A percentile compares a stretch with the other conserved stretches of the same genome.
Conservation (phyloP, 2,113 vertebrate genomes). For the Trogon surrucura region DNA sequence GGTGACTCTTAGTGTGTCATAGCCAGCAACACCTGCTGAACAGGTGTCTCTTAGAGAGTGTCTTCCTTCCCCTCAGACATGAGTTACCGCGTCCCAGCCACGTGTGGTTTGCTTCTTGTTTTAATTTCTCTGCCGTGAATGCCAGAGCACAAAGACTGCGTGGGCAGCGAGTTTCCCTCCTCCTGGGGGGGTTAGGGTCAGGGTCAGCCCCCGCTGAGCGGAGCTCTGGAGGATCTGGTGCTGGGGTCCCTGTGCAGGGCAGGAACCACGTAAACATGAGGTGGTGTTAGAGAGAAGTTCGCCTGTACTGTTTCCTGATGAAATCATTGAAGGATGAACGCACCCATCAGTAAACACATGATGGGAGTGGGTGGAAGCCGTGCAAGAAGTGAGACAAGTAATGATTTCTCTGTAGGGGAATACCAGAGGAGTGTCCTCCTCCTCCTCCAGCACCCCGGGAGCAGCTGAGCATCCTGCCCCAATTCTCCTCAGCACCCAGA, state of each 20-base stretch:
- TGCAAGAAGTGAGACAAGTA: background rate
- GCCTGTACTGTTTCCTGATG: background rate
- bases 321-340: background rate
- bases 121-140: background rate
- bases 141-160: background rate
- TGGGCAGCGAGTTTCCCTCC: background rate
- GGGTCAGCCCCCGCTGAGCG: background rate
- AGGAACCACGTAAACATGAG: background rate
- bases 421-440: background rate
- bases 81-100: background rate
- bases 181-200: background rate
- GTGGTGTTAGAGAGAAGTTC: background rate
- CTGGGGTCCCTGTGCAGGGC: fast-evolving
- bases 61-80: fast-evolving
- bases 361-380: constrained; percentile 13
- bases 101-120: background rate
- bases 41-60: background rate
- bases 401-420: background rate
- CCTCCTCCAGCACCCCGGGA: background rate
- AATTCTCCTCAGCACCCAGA: background rate
- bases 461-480: background rate
- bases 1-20: background rate
- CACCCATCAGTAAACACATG: background rate
- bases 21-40: background rate
- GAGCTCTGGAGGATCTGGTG: fast-evolving